These are phyloP conservation scores for Meriones unguiculatus DNA, from an alignment of 2,113 vertebrate species.

Conservation along the genomic window DNA sequence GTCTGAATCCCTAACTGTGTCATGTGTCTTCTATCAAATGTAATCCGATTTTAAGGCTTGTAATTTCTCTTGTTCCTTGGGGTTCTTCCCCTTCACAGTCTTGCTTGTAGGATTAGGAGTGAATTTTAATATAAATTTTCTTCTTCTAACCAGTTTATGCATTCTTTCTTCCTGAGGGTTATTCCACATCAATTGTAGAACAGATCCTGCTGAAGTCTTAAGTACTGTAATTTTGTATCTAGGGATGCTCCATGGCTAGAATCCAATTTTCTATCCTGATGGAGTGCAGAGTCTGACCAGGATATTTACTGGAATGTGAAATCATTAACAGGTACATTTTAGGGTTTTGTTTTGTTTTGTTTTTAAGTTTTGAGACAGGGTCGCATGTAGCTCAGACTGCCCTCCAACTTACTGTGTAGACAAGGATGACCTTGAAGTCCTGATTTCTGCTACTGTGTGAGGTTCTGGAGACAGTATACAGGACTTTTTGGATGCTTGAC, in stretches of 20 bases:
- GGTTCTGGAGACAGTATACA: neutral
- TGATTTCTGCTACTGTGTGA: neutral
- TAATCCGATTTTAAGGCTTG: constrained; percentile 56
- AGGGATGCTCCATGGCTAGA: neutral
- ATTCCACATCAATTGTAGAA: neutral
- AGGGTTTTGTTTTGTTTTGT: neutral
- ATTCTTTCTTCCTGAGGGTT: neutral
- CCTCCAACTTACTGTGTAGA: neutral
- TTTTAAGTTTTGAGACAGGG: neutral
- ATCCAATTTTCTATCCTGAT: neutral
- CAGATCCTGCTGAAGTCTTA: neutral
- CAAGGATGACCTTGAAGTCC: neutral
- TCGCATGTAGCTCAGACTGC: neutral
- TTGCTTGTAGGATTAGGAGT: neutral
- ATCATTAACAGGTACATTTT: neutral
- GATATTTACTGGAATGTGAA: neutral
- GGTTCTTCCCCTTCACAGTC: neutral
- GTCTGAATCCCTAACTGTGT: neutral
- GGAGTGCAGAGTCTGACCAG: neutral
- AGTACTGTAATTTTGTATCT: neutral
- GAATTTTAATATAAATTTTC: constrained; percentile 37
- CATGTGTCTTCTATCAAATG: constrained; percentile 40
- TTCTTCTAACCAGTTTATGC: neutral
- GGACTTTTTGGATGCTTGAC: neutral
- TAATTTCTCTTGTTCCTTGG: constrained; percentile 45